Evolutionary conservation across 92 coral and sea anemone genomes (phyloP), one percentile per base, ranked within the genome.

Genomic region (Actinostola sp.): DNA sequence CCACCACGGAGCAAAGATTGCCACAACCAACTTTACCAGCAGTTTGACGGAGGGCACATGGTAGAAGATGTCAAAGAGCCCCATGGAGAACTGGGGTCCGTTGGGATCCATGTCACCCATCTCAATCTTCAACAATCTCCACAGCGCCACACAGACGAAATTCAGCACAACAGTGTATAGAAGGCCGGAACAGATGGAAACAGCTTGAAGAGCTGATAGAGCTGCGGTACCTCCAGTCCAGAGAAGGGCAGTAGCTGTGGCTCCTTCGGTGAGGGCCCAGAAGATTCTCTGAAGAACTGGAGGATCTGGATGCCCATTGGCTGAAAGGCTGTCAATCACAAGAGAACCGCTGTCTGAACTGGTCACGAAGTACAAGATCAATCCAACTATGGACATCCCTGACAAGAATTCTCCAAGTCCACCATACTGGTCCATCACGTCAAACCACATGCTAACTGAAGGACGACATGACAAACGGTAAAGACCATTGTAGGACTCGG

Each of bases 181-280:
- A 38, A 91, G 79, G 0, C 97, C 97, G 3, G 93, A 82, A n/a
- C 88, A 87, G 26, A 91, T 78, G 35, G 97, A 84, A 42, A 79
- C 93, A 3, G 93, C 82, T 70, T 91, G 97, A 32, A 91, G 85
- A 13, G 97, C 90, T 11, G 77, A 43, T 30, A 91, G 78, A 46
- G 97, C 93, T 32, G 74, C 32, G 44, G 85, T 1, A 2, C 97
- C 97, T 14, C 97, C 97, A 6, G 90, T 82, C 80, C 76, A 80
- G 42, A 92, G 83, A 61, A 92, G 68, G 0, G 91, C 92, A 8
- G 93, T 89, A 33, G 97, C 97, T 23, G 83, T 71, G 16, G 97
- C 97, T 12, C 97, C 97, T 78, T 91, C 97, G 2, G 97, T 92
- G 5, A 92, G 61, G 33, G 97, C 97, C 97, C 97, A 92, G 76